Base-by-base conservation (phyloP, 2,797 vertebrate genomes). In the Sebastes oblongus region DNA sequence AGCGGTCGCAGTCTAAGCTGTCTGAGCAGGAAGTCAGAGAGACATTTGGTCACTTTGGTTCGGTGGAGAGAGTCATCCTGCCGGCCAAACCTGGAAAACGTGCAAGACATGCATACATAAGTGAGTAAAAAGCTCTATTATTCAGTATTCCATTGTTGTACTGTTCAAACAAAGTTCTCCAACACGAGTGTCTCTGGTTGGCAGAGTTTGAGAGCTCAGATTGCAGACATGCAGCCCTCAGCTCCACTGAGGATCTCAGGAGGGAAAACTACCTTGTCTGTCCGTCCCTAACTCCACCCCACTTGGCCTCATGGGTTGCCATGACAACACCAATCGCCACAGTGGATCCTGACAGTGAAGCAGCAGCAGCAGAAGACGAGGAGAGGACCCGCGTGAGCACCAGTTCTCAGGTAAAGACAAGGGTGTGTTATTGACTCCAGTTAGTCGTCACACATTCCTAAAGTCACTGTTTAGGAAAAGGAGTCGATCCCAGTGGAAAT, bases 91-190 rank as follows among this genome's bases (percentile, higher is more conserved):
- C 79, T 62, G 91, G 91, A 86, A 95, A 93, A 88, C 72, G 59
- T 25, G 85, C 90, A 68, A 93, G 75, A 74, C 95, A 96, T 62
- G 96, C 95, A 7, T 94, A 92, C 82, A 93, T 98, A 85, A 94
- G 97, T 98, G 88, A 96, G 97, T 95, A 18, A 20, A 64, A 32
- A 27, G 2, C n/a, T 1, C 0, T 2, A 4, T 29, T 5, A 4
- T 9, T 12, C 4, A 6, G 0, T 50, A 20, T 50, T 4, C 1
- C 42, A 6, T n/a, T 5, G 13, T 27, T 39, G 46, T 6, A 9
- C 11, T 3, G 13, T 5, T 67, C 5, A 18, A 3, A 0, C 16
- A 16, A 7, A n/a, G 10, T 50, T 58, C 8, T 73, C 6, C n/a
- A n/a, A 69, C 54, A 11, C 3, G 6, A 9, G 22, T 55, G 4